These are phyloP conservation scores for Zoanthus solanderi DNA, from an alignment of 92 coral and sea anemone species.

Conservation along the genomic window DNA sequence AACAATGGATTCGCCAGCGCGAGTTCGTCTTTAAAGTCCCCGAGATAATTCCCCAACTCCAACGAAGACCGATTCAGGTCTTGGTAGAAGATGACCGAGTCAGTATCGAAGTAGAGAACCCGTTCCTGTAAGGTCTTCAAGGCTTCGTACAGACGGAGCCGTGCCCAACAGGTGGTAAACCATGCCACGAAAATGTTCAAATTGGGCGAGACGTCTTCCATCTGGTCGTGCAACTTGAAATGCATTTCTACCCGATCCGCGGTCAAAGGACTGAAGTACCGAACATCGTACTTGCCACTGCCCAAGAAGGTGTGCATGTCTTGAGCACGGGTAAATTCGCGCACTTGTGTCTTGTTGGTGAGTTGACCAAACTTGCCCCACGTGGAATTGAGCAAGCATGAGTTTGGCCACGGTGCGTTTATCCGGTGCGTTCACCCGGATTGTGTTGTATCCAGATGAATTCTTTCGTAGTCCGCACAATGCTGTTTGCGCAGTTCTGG, in stretches of 20 bases:
- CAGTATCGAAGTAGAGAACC: conserved; percentile 3
- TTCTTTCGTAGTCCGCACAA: conserved; percentile 13
- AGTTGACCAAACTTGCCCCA: conserved; percentile 44
- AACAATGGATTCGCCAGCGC: not conserved
- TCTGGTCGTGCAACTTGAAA: not conserved
- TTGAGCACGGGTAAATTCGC: not conserved
- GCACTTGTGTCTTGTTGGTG: not conserved
- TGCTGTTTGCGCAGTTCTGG: not conserved
- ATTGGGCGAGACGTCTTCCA: conserved; percentile 12
- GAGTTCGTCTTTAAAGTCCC: no score
- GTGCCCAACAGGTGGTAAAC: conserved; percentile 16
- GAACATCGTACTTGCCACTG: not conserved
- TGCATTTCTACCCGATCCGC: conserved; percentile 19
- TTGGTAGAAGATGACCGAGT: not conserved
- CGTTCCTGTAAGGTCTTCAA: not conserved
- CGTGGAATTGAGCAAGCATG: conserved; percentile 28
- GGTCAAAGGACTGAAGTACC: conserved; percentile 1
- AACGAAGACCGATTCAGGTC: not conserved
- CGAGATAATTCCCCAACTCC: no score
- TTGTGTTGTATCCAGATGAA: not conserved
- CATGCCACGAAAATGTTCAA: not conserved
- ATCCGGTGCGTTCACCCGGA: not conserved
- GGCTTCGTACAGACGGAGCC: not conserved
- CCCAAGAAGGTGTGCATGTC: no score
- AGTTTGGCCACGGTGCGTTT: conserved; percentile 38